Evolutionary conservation across 2,113 vertebrate genomes (phyloP).

Genomic region (Anser cygnoides): DNA sequence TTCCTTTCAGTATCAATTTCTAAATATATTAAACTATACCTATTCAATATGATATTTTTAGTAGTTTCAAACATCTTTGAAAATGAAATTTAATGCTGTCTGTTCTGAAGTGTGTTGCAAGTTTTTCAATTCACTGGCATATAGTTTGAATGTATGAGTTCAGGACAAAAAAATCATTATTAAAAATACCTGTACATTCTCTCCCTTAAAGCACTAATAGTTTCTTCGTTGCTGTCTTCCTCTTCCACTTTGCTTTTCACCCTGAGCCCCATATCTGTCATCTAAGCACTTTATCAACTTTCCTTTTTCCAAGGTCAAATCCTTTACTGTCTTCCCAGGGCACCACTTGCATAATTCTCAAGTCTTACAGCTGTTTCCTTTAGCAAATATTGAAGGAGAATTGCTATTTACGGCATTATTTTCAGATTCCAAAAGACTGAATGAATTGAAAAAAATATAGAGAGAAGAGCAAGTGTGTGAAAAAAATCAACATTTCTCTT

Average conservation of each 20-base stretch:
- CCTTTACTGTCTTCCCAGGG: background rate
- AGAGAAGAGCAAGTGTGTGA: background rate
- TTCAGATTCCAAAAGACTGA: background rate
- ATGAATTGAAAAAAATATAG: background rate
- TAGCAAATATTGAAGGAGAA: background rate
- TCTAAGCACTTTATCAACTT: background rate
- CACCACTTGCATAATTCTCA: background rate
- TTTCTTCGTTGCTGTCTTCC: background rate
- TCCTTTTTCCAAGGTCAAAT: background rate
- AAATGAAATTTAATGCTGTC: background rate
- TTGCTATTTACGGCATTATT: background rate
- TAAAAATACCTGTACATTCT: background rate
- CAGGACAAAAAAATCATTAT: background rate
- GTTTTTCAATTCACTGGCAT: background rate
- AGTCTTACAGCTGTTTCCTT: background rate
- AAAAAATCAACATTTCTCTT: background rate
- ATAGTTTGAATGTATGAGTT: background rate
- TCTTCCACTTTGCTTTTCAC: background rate
- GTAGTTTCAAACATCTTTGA: background rate
- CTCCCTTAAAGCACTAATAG: background rate
- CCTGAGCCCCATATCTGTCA: background rate
- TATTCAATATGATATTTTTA: constrained; percentile 1
- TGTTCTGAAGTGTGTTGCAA: background rate
- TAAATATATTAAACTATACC: constrained; percentile 17
- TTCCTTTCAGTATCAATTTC: background rate